Percentiles rank a stretch among this genome's conserved stretches.
phyloP scores from a whole-genome alignment of 2,113 vertebrate species.

The Salvelinus sp. region DNA sequence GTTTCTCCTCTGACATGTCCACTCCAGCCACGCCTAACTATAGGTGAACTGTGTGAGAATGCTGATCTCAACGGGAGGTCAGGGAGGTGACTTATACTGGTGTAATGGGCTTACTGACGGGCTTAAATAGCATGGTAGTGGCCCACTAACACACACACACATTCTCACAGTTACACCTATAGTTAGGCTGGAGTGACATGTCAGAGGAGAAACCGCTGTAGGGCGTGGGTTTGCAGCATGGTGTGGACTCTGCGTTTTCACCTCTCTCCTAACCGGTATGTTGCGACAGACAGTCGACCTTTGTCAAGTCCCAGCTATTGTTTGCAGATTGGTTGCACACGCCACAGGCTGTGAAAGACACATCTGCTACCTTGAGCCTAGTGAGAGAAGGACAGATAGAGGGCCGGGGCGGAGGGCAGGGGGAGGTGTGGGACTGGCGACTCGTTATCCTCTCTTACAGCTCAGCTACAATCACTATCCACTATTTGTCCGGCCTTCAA shows the following conservation, averaged over 20 bases:
- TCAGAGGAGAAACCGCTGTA: constrained; percentile 18
- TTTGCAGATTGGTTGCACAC: constrained; percentile 76
- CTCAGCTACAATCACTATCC: constrained; percentile 74
- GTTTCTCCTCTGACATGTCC: no score
- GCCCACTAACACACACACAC: no score
- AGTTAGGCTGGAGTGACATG: constrained; percentile 10
- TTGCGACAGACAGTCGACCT: constrained; percentile 71
- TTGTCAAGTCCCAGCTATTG: constrained; percentile 76
- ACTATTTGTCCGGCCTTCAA: constrained; percentile 89
- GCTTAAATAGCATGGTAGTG: no score
- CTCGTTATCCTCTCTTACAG: constrained; percentile 38
- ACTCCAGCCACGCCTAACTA: no score
- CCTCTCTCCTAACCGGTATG: constrained; percentile 44
- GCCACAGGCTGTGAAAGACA: constrained; percentile 76
- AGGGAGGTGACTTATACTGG: no score
- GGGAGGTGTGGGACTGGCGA: constrained; percentile 26
- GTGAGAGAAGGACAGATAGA: constrained; percentile 19
- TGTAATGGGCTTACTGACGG: no score
- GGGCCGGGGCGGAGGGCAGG: neutral
- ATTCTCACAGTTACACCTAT: neutral
- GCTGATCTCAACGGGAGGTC: no score
- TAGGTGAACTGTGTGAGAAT: no score
- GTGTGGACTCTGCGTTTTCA: constrained; percentile 31
- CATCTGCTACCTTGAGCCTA: constrained; percentile 72
- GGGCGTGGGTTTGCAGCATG: constrained; percentile 32